Conservation (phyloP, 37 sponge, comb jelly and placozoan species). For the Cladorhizidae sp. region DNA sequence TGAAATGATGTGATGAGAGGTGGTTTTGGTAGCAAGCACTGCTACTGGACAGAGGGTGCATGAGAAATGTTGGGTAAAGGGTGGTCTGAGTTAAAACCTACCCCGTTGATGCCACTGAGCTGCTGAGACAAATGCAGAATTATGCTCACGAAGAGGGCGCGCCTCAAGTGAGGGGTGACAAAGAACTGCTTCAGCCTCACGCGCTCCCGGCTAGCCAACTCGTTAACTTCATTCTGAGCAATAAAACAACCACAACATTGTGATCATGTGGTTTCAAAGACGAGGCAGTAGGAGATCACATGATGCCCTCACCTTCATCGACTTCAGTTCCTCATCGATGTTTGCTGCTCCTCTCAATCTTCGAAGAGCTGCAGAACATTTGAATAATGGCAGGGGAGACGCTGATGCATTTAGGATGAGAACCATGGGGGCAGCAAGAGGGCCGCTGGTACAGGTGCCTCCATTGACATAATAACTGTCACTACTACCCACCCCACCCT, state of each 20-base stretch:
- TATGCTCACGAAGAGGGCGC: constrained; percentile 33
- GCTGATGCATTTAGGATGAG: too few species aligned
- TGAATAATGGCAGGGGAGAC: too few species aligned
- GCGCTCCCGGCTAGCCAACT: background rate
- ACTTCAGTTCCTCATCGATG: constrained; percentile 10
- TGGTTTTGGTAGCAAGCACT: too few species aligned
- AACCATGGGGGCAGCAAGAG: too few species aligned
- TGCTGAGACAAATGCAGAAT: constrained; percentile 59
- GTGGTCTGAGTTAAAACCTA: constrained; percentile 5
- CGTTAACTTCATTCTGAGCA: constrained; percentile 15
- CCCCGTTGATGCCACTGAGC: constrained; percentile 62
- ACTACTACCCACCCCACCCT: too few species aligned
- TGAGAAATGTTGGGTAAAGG: background rate
- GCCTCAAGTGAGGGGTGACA: constrained; percentile 4
- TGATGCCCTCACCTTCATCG: constrained; percentile 20
- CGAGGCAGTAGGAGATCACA: background rate
- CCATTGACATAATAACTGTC: too few species aligned
- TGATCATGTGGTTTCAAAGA: background rate
- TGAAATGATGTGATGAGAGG: background rate
- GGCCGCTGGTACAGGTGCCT: too few species aligned
- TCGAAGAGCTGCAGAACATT: constrained; percentile 18
- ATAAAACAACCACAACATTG: background rate
- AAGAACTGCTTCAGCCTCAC: constrained; percentile 23
- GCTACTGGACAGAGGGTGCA: background rate
- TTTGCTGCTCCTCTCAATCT: constrained; percentile 18